Conservation (phyloP, 1,140 invertebrate genomes). For the Drosophila pseudoananassae region DNA sequence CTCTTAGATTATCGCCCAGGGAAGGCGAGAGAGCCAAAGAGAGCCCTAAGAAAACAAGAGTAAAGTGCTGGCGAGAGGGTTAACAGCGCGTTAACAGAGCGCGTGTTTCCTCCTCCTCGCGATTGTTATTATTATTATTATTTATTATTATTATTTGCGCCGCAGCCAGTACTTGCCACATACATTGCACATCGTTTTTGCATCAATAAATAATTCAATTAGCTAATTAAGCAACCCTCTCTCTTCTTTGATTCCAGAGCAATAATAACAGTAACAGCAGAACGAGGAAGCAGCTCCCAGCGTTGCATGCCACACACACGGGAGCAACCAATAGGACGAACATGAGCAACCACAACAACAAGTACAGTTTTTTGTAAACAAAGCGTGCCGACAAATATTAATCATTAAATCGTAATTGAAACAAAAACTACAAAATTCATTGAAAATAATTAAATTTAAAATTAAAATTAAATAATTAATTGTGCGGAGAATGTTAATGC, state of each 20-base stretch:
- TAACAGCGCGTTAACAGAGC: conserved; percentile 27
- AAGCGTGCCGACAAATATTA: conserved; percentile 33
- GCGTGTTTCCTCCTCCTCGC: conserved; percentile 7
- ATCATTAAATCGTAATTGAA: conserved; percentile 17
- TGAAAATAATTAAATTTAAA: no score
- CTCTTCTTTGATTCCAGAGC: conserved; percentile 1
- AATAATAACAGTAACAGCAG: conserved; percentile 19
- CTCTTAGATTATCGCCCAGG: no score
- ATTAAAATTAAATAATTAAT: conserved; percentile 1
- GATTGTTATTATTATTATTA: conserved; percentile 43
- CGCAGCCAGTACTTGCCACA: conserved; percentile 13
- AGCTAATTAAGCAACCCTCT: conserved; percentile 34
- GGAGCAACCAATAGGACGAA: neutral
- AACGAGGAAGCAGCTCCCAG: neutral
- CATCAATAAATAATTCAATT: conserved; percentile 36
- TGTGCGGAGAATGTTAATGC: conserved; percentile 17
- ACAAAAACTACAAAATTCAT: no score
- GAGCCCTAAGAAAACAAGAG: conserved; percentile 10
- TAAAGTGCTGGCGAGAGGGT: neutral
- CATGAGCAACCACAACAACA: neutral
- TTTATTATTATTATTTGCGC: conserved; percentile 48
- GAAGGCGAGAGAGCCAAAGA: no score
- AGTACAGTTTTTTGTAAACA: conserved; percentile 34
- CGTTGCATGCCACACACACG: neutral
- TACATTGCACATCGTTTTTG: conserved; percentile 11